Base-by-base conservation (phyloP, 2,797 vertebrate genomes). In the Phaenicophaeus curvirostris region DNA sequence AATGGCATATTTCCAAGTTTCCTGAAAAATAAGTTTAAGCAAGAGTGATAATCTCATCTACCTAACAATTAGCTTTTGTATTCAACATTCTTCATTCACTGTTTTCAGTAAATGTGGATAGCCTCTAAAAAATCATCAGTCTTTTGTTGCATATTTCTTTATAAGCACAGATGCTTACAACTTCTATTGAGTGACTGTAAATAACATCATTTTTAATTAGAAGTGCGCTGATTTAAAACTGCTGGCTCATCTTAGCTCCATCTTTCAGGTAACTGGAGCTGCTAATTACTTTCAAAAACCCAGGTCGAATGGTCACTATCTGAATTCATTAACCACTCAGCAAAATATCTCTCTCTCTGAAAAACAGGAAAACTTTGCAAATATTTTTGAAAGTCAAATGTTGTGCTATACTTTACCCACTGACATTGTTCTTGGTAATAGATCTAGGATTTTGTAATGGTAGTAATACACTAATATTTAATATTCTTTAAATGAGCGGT, bases 171-270 rank as follows among this genome's bases (percentile, higher is more conserved):
- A 97, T 97, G 96, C 97, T 97, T 97, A 93, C 92, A 95, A 94
- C 74, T 93, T 96, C 95, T 96, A 97, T 95, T 85, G 95, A 96
- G 95, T 97, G 96, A 92, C 97, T 98, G 96, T 98, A 98, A 98
- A 97, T 97, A 97, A 97, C 96, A 97, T 97, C 10, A 90, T 96
- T 98, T 96, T 96, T 96, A 96, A 98, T 97, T 98, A 98, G 97
- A 97, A 97, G 96, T 95, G 88, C 51, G 4, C 84, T 95, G 94
- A 95, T 97, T 97, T 94, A 95, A 94, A 97, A 94, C 94, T 96
- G 94, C 93, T 96, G 92, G 94, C 80, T 97, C 91, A 94, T 93
- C 90, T 96, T 97, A 96, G 93, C 94, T 97, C 65, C 85, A 95
- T 96, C 94, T 97, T 97, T 95, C 96, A 98, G 97, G 97, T 97